Conservation (phyloP, 2,113 vertebrate species). For the Dipodomys spectabilis region DNA sequence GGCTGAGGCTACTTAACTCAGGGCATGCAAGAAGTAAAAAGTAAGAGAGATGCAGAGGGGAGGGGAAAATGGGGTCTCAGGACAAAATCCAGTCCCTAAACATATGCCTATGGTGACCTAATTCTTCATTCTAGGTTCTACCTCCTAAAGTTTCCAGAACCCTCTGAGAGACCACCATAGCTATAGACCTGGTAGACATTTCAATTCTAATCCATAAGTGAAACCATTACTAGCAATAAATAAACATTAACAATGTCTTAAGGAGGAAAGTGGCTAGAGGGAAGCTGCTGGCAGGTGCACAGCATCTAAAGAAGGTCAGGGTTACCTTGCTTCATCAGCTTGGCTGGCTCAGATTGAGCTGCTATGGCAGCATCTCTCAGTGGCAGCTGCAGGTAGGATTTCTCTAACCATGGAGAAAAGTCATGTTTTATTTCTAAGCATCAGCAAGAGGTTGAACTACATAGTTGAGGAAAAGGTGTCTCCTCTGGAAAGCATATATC, state of each 20-base stretch:
- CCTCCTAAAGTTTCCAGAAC: neutral
- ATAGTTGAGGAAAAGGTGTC: too few relatives aligned
- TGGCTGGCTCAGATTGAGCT: neutral
- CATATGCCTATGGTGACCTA: neutral
- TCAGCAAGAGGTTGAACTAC: neutral
- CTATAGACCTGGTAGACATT: neutral
- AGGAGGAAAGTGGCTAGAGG: neutral
- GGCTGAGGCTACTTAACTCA: too few relatives aligned
- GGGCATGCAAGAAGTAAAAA: too few relatives aligned
- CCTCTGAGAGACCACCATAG: neutral
- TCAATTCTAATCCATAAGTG: neutral
- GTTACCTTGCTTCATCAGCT: neutral
- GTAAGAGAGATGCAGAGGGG: neutral
- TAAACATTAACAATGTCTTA: neutral
- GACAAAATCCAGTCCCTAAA: neutral
- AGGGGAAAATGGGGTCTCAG: too few relatives aligned
- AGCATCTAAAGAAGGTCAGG: neutral
- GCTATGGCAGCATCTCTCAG: neutral
- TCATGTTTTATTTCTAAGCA: constrained; percentile 7
- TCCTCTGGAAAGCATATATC: too few relatives aligned
- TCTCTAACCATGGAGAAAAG: neutral
- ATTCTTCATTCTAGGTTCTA: too few relatives aligned
- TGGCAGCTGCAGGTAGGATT: neutral
- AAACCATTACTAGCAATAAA: neutral
- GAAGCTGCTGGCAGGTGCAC: fast-evolving